phyloP scores from a whole-genome alignment of 2,113 vertebrate species.

The Heptranchias perlo region DNA sequence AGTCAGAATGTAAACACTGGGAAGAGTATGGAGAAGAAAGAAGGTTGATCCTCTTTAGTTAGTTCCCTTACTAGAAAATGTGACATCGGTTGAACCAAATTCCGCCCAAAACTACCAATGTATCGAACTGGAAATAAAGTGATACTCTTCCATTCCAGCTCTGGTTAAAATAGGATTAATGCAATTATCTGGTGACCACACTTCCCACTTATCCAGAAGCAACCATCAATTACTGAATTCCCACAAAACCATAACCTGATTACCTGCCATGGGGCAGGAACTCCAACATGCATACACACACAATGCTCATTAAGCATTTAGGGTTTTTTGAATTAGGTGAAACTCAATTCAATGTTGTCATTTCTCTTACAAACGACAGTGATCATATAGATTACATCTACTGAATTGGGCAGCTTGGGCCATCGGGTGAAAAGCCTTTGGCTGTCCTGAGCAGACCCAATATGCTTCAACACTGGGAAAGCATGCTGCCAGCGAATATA shows the following conservation, averaged over 20 bases:
- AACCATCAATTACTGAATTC: not conserved
- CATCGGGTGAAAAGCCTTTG: not conserved
- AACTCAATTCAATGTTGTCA: not conserved
- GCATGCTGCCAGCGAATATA: not conserved
- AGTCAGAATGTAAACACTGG: not conserved
- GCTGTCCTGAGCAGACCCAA: not conserved
- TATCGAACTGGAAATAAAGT: not conserved
- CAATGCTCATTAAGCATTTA: not conserved
- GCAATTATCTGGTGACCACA: not conserved
- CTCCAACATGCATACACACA: not conserved
- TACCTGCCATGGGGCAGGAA: not conserved
- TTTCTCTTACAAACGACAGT: not conserved
- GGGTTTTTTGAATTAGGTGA: not conserved
- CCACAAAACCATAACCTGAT: not conserved
- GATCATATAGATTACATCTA: not conserved
- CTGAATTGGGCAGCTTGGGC: not conserved
- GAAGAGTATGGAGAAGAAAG: not conserved
- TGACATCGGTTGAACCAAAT: not conserved
- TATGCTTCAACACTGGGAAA: not conserved
- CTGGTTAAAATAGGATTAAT: not conserved
- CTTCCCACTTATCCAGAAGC: not conserved
- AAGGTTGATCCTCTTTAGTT: not conserved
- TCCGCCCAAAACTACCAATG: not conserved
- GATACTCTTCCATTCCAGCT: not conserved
- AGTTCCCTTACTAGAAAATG: not conserved